Percentiles rank a stretch among this genome's conserved stretches.
phyloP scores from a whole-genome alignment of 2,797 vertebrate species.

The Ibycter americanus region DNA sequence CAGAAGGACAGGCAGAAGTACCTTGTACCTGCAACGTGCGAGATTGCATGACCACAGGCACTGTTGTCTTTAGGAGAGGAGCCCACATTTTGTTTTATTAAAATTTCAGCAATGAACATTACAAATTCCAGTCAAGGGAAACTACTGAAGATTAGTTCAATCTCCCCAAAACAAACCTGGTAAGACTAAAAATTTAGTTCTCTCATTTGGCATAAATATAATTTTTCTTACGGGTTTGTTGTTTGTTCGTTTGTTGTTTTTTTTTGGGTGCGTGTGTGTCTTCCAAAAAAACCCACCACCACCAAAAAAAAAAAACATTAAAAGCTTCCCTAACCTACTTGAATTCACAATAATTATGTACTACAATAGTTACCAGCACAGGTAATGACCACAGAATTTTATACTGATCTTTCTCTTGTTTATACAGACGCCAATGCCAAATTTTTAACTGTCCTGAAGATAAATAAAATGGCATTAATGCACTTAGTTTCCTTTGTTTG shows the following conservation, averaged over 20 bases:
- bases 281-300: neutral
- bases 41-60: neutral
- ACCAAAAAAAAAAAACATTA: neutral
- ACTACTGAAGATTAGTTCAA: neutral
- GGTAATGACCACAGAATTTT: neutral
- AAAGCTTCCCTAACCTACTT: neutral
- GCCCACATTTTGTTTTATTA: neutral
- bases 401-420: neutral
- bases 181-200: neutral
- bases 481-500: neutral
- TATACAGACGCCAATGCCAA: neutral
- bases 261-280: no score
- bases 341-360: neutral
- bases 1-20: neutral
- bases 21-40: neutral
- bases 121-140: neutral
- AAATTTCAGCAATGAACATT: neutral
- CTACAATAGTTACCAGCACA: neutral
- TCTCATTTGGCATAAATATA: neutral
- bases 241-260: neutral
- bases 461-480: neutral
- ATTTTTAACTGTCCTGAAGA: neutral
- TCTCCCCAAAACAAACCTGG: neutral
- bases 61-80: rapidly evolving
- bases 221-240: neutral